phyloP scores from a whole-genome alignment of 1,140 invertebrate genomes.

The Bombus vancouverensis region DNA sequence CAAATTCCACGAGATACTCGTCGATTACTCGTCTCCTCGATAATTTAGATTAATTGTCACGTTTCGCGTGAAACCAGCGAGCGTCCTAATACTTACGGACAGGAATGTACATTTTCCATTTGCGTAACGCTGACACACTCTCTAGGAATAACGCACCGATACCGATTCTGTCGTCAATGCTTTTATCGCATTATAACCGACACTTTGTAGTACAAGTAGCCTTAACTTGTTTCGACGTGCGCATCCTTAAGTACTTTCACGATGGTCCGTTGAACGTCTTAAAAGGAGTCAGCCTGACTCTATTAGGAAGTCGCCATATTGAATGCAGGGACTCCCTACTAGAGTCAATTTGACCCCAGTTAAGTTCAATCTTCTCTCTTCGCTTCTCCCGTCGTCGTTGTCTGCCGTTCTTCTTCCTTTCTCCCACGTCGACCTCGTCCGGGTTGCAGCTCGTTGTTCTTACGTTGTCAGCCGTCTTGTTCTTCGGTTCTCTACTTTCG shows the following conservation, averaged over 20 bases:
- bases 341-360: conserved; percentile 97
- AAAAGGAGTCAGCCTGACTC: conserved; percentile 96
- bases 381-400: conserved; percentile 37
- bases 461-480: conserved; percentile 21
- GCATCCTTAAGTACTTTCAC: conserved; percentile 58
- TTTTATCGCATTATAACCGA: conserved; percentile 50
- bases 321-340: conserved; percentile 96
- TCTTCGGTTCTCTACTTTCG: conserved; percentile 3
- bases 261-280: conserved; percentile 82
- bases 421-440: not conserved
- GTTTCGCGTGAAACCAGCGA: no score
- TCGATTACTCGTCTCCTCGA: no score
- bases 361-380: conserved; percentile 85
- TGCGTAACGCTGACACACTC: no score
- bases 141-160: not conserved
- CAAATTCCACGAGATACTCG: no score
- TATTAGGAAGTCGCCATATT: conserved; percentile 94
- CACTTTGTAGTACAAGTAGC: conserved; percentile 52
- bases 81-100: no score
- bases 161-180: not conserved
- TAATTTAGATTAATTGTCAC: no score
- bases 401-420: not conserved
- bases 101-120: not conserved
- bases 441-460: not conserved
- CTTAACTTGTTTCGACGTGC: conserved; percentile 51